Evolutionary conservation across 2,888 invertebrate genomes (phyloP), one percentile per base, ranked within the genome.

Genomic region (Macropis europaea): DNA sequence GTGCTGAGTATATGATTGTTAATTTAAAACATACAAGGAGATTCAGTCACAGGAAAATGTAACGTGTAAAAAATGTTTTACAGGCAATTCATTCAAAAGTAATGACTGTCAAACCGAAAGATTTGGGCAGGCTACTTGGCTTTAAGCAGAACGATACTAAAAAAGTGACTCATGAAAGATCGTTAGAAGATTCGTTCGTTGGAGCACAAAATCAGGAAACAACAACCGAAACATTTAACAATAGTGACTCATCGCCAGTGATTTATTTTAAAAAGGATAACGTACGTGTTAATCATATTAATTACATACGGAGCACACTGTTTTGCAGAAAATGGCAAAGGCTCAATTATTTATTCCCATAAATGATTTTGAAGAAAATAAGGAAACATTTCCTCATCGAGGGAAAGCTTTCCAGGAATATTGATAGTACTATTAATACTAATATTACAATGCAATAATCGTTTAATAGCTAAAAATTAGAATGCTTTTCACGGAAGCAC

Each of bases 91-190:
- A 52, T 28, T 22, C 57, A 5, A 6, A 47, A 17, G 3, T 11
- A 17, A 52, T 3, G 2, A 0, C 1, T 7, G 5, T 6, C 9
- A 13, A 59, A 24, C 26, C 19, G 26, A 26, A 22, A 24, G 15
- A 53, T 40, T 59, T 30, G 7, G 13, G 40, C 4, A 9, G 17
- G 15, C 13, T n/a, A 22, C 22, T 7, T 17, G 28, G 9, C 6
- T 22, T 15, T 7, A 17, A 59, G 19, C 0, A 13, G 5, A 0
- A 3, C 17, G 22, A 22, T 7, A 9, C 52, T 17, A 11, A 5
- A 11, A 47, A 48, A 30, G 17, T 26, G 28, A 48, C 17, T 13
- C 57, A 4, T 0, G 48, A 43, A 67, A 38, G 47, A 52, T 47
- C 32, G 4, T 34, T 47, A 13, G 32, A 38, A 11, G 28, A 26